Conservation (phyloP, 2,888 invertebrate genomes). For the Leistus spinibarbis region DNA sequence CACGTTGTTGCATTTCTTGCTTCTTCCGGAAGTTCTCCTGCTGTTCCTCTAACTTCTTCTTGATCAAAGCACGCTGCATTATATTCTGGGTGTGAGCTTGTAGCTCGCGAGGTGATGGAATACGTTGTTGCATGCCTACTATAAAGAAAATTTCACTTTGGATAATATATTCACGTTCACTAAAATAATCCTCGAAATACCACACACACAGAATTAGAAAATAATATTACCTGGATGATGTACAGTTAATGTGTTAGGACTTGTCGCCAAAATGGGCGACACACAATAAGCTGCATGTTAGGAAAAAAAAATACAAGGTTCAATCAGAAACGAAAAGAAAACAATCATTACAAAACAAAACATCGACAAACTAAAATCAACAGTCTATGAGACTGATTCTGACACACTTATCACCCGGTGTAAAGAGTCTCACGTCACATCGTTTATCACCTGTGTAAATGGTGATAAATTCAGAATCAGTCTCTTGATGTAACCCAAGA, state of each 20-base stretch:
- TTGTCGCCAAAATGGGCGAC: constrained; percentile 70
- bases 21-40: constrained; percentile 82
- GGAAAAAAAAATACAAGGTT: constrained; percentile 45
- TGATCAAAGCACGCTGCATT: constrained; percentile 84
- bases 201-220: background rate
- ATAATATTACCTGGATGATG: constrained; percentile 68
- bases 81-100: constrained; percentile 86
- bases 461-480: too few relatives aligned
- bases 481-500: too few relatives aligned
- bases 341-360: constrained; percentile 12
- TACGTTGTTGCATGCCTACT: constrained; percentile 71
- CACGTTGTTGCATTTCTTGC: constrained; percentile 64
- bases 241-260: constrained; percentile 70
- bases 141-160: constrained; percentile 31
- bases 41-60: constrained; percentile 88
- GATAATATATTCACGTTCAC: background rate
- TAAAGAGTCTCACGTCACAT: too few relatives aligned
- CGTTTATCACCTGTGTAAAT: too few relatives aligned
- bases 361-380: background rate
- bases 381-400: constrained; percentile 5
- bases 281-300: constrained; percentile 75
- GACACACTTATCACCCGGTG: too few relatives aligned
- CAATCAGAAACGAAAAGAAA: constrained; percentile 27
- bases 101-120: constrained; percentile 83
- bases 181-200: background rate